Percentiles rank a stretch among this genome's conserved stretches.
These are phyloP conservation scores for Meriones psammophilus DNA, from an alignment of 2,797 vertebrate species.

Conservation along the genomic window DNA sequence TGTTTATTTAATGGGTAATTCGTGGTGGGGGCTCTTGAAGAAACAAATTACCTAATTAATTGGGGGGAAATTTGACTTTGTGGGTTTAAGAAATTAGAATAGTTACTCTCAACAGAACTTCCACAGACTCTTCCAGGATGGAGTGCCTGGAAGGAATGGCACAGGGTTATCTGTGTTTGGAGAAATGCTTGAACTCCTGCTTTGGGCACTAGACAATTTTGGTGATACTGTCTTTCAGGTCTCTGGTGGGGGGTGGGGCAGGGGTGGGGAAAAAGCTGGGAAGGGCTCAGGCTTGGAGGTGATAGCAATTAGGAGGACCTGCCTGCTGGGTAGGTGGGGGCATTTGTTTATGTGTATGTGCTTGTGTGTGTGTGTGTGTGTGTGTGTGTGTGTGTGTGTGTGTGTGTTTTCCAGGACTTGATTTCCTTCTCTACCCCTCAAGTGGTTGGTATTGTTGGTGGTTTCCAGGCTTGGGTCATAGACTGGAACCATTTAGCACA, in stretches of 20 bases:
- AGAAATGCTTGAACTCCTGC: no score
- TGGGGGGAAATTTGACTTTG: constrained; percentile 60
- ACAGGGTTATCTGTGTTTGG: not conserved
- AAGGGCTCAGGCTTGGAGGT: no score
- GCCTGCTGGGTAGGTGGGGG: no score
- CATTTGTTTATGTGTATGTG: not conserved
- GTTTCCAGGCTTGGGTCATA: not conserved
- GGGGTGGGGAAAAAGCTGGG: not conserved
- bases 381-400: not conserved
- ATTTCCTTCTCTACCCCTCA: fast-evolving
- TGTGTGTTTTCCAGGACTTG: not conserved
- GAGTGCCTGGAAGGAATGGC: not conserved
- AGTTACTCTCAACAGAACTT: not conserved
- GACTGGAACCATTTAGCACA: not conserved
- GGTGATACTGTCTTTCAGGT: fast-evolving
- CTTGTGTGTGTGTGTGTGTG: not conserved
- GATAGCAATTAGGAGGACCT: no score
- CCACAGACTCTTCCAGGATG: not conserved
- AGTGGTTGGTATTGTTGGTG: fast-evolving
- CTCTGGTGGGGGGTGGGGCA: no score
- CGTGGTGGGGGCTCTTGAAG: constrained; percentile 58
- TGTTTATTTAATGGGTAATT: constrained; percentile 48
- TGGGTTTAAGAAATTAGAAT: not conserved
- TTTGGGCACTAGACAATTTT: fast-evolving
- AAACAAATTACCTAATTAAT: constrained; percentile 81